These are phyloP conservation scores for Lanius collurio DNA, from an alignment of 2,113 vertebrate genomes.

Conservation along the genomic window DNA sequence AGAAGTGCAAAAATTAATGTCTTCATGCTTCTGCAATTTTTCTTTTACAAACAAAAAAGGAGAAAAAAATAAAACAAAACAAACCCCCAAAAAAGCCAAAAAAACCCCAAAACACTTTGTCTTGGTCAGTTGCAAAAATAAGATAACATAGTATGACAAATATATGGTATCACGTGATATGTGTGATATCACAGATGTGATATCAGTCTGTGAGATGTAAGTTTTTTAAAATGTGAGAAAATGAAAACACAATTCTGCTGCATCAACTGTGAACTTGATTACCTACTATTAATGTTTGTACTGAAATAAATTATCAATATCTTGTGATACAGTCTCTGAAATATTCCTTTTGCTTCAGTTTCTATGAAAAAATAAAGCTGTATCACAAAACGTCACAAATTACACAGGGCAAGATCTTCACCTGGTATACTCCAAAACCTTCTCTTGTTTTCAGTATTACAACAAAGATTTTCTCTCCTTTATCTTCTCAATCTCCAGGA, in stretches of 20 bases:
- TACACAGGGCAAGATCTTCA: neutral
- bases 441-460: neutral
- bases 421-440: neutral
- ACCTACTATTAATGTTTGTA: neutral
- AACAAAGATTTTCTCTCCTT: neutral
- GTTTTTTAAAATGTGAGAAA: conserved; percentile 3
- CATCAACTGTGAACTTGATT: neutral
- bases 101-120: neutral
- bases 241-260: neutral
- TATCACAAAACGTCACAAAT: neutral
- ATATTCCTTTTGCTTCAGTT: neutral
- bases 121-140: neutral
- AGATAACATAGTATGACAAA: neutral
- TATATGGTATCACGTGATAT: neutral
- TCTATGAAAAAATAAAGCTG: neutral
- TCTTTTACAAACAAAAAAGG: neutral
- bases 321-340: neutral
- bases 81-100: no score
- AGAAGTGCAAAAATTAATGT: neutral
- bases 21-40: neutral
- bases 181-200: neutral
- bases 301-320: neutral
- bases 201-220: neutral
- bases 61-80: neutral
- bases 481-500: neutral